A percentile compares a stretch with the other conserved stretches of the same genome.
These are phyloP conservation scores for Clinocottus analis DNA, from an alignment of 2,113 vertebrate genomes.

Conservation along the genomic window DNA sequence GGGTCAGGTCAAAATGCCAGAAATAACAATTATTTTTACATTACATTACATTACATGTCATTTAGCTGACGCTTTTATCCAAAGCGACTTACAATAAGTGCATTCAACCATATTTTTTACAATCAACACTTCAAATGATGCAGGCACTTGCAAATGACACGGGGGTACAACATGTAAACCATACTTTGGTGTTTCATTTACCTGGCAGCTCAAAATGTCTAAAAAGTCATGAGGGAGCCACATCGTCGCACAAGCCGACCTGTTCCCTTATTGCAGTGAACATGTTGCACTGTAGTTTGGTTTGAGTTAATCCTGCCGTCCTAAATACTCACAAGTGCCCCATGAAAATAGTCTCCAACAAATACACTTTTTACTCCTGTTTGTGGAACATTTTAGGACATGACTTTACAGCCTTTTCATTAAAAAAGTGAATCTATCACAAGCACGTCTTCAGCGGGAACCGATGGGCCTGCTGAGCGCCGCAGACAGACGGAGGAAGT, in stretches of 20 bases:
- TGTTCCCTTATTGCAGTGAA: not conserved
- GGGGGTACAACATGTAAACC: too few species aligned
- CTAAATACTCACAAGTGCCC: not conserved
- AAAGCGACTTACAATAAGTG: too few species aligned
- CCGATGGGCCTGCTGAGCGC: not conserved
- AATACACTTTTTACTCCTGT: constrained; percentile 3
- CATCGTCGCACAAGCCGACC: not conserved
- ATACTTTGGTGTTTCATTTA: too few species aligned
- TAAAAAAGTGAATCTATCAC: not conserved
- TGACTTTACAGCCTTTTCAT: not conserved
- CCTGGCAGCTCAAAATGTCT: not conserved
- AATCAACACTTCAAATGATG: too few species aligned
- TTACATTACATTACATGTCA: too few species aligned
- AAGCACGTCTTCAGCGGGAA: not conserved
- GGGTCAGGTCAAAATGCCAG: too few species aligned
- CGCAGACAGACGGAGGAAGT: not conserved
- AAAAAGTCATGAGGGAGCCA: not conserved
- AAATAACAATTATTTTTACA: too few species aligned
- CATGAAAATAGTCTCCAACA: not conserved
- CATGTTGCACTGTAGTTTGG: not conserved
- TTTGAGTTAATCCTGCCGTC: not conserved
- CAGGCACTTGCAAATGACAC: too few species aligned
- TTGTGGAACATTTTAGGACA: not conserved
- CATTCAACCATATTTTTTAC: too few species aligned
- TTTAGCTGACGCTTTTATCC: too few species aligned